Conservation (phyloP, 1,140 invertebrate species). For the Cydia fagiglandana region DNA sequence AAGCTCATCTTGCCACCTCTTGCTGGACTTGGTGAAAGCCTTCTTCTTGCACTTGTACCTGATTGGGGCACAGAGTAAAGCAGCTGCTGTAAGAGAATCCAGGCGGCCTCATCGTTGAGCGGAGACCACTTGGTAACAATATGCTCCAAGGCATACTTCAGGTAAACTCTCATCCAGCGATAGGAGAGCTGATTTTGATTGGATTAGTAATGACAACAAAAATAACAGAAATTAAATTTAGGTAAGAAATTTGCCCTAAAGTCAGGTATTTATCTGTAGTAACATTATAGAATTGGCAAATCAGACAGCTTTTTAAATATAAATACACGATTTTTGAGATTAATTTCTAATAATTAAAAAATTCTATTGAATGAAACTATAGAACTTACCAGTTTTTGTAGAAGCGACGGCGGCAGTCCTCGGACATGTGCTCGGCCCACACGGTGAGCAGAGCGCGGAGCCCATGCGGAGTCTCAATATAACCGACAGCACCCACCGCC, state of each 20-base stretch:
- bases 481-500: slow-evolving; percentile 97
- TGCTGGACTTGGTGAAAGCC: slow-evolving; percentile 98
- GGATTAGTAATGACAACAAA: slow-evolving; percentile 41
- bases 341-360: neutral
- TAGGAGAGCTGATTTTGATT: slow-evolving; percentile 82
- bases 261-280: too few relatives aligned
- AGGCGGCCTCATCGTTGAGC: slow-evolving; percentile 82
- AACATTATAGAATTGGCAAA: neutral
- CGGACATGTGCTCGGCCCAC: slow-evolving; percentile 99
- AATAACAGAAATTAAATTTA: neutral
- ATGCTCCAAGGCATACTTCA: slow-evolving; percentile 71
- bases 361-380: neutral
- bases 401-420: slow-evolving; percentile 98
- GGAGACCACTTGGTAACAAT: slow-evolving; percentile 80
- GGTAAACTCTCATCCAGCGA: slow-evolving; percentile 82
- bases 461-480: slow-evolving; percentile 99
- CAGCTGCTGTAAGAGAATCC: slow-evolving; percentile 75
- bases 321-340: neutral
- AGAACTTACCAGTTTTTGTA: slow-evolving; percentile 99
- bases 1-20: slow-evolving; percentile 98
- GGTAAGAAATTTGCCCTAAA: too few relatives aligned
- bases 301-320: neutral
- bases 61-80: slow-evolving; percentile 52
- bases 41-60: slow-evolving; percentile 99
- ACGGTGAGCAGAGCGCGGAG: slow-evolving; percentile 96